These are phyloP conservation scores for Drosophila subquinaria DNA, from an alignment of 2,888 invertebrate genomes.

Conservation along the genomic window DNA sequence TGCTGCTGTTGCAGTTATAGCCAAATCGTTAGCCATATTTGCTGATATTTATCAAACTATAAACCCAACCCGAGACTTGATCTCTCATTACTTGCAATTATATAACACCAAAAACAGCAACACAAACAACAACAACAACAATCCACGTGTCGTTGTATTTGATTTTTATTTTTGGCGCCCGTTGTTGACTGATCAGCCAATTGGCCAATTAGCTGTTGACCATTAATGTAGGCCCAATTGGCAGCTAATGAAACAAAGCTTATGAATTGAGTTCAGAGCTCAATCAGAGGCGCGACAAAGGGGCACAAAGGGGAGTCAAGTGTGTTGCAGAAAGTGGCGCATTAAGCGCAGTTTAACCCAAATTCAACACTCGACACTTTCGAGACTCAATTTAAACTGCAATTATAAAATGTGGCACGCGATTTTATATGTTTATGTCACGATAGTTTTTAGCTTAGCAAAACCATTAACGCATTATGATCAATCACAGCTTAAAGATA, in stretches of 20 bases:
- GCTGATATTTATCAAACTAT: conserved; percentile 16
- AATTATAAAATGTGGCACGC: background rate
- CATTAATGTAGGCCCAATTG: conserved; percentile 51
- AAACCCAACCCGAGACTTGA: conserved; percentile 3
- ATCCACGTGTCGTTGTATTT: conserved; percentile 28
- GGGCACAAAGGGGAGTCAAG: background rate
- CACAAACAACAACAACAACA: background rate
- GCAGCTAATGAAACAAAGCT: conserved; percentile 35
- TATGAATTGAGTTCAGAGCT: conserved; percentile 29
- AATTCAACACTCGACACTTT: conserved; percentile 5
- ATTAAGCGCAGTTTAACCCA: conserved; percentile 24
- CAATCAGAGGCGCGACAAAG: background rate
- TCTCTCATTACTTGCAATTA: conserved; percentile 37
- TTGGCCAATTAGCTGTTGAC: conserved; percentile 53
- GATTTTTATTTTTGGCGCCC: conserved; percentile 15
- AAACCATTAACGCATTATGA: background rate
- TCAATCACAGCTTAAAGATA: background rate
- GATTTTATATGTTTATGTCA: background rate
- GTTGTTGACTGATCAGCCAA: conserved; percentile 29
- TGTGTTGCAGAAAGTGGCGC: conserved; percentile 19
- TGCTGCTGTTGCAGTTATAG: conserved; percentile 20
- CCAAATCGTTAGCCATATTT: conserved; percentile 10
- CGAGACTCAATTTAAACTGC: background rate
- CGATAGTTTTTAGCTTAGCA: conserved; percentile 5
- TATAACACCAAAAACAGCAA: conserved; percentile 31